phyloP scores from a whole-genome alignment of 1,140 invertebrate species.

The Cyphomyrmex costatus region DNA sequence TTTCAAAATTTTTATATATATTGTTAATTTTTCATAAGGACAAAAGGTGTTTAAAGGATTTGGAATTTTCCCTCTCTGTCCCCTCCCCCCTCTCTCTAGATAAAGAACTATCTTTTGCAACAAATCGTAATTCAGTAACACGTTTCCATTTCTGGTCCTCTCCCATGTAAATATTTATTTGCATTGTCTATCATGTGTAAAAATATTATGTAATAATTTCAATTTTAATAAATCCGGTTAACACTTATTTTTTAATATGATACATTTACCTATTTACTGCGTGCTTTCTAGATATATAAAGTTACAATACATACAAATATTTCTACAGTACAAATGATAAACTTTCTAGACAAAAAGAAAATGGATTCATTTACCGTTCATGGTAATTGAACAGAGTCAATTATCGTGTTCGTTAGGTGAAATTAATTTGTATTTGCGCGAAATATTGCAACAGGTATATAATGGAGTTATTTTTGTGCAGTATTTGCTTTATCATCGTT shows the following conservation, averaged over 20 bases:
- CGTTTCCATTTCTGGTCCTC: no score
- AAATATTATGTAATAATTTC: no score
- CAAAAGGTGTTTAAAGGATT: no score
- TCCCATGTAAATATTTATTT: no score
- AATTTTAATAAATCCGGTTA: not conserved
- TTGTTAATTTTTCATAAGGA: no score
- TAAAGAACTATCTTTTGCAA: no score
- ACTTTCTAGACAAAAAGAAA: not conserved
- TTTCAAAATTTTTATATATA: no score
- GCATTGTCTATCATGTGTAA: no score
- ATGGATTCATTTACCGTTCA: not conserved
- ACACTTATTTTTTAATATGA: not conserved
- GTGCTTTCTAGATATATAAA: not conserved
- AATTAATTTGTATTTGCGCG: conserved; percentile 34
- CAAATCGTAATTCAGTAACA: no score
- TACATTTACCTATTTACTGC: not conserved
- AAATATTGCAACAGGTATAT: not conserved
- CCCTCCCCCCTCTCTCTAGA: no score
- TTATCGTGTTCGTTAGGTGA: not conserved
- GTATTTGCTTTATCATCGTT: conserved; percentile 6
- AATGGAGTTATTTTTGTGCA: not conserved
- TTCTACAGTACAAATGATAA: not conserved
- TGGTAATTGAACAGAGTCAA: conserved; percentile 1
- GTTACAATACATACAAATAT: conserved; percentile 7
- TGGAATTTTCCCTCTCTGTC: no score